A percentile compares a stretch with the other conserved stretches of the same genome.
phyloP scores from a whole-genome alignment of 2,888 invertebrate genomes.

The Lasiommata megera region DNA sequence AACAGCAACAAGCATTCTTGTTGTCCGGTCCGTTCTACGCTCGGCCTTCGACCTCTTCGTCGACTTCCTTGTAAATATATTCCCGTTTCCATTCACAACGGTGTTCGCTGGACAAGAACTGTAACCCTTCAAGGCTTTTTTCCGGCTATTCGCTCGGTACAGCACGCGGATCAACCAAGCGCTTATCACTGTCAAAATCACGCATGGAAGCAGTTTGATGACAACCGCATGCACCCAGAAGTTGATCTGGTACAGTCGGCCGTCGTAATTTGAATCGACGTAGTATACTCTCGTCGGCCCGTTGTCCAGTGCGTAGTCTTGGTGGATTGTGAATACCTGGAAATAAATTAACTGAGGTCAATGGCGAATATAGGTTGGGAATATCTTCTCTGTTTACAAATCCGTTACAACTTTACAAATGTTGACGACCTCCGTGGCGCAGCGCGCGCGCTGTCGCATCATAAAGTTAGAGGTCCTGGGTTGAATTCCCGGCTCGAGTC shows the following conservation, averaged over 20 bases:
- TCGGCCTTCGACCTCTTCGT: conserved; percentile 70
- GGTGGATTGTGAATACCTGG: conserved; percentile 74
- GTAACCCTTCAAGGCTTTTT: conserved; percentile 81
- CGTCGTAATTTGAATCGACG: conserved; percentile 80
- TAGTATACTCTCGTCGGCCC: conserved; percentile 65
- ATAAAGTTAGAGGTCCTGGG: too few species aligned
- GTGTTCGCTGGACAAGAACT: conserved; percentile 64
- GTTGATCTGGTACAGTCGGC: conserved; percentile 85
- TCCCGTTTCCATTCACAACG: conserved; percentile 60
- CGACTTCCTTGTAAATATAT: conserved; percentile 63
- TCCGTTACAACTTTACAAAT: too few species aligned
- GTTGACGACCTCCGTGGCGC: too few species aligned
- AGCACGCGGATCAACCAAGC: conserved; percentile 87
- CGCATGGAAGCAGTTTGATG: conserved; percentile 90
- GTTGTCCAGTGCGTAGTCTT: conserved; percentile 47
- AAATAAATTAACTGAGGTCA: too few species aligned
- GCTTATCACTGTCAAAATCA: conserved; percentile 88
- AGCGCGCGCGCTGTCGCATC: too few species aligned
- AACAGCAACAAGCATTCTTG: conserved; percentile 93
- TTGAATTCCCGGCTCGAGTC: too few species aligned
- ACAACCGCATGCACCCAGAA: conserved; percentile 92
- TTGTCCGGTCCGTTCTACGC: conserved; percentile 87
- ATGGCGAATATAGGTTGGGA: conserved; percentile 17
- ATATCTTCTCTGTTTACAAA: too few species aligned
- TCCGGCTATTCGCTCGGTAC: conserved; percentile 85